phyloP scores from a whole-genome alignment of 2,888 invertebrate species.

The Ctena decussata region DNA sequence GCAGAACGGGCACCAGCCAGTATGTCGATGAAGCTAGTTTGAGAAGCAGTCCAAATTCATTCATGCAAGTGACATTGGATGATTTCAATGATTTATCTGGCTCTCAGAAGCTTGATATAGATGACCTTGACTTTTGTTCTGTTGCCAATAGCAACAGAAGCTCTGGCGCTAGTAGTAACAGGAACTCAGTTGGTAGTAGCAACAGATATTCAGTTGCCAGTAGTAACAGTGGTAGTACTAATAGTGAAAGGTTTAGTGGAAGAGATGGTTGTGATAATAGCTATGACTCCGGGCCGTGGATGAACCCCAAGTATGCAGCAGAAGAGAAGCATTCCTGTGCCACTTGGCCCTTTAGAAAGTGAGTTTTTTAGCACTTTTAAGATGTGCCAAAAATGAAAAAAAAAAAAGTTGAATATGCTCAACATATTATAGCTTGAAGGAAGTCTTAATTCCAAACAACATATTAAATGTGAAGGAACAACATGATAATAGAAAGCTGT shows the following conservation, averaged over 20 bases:
- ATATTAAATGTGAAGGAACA: no score
- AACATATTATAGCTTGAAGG: no score
- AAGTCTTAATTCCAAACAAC: no score
- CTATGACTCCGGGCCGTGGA: constrained; percentile 32
- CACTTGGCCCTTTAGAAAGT: constrained; percentile 37
- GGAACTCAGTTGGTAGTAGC: not conserved
- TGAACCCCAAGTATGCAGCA: constrained; percentile 49
- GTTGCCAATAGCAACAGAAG: constrained; percentile 7
- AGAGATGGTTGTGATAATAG: not conserved
- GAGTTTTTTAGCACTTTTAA: not conserved
- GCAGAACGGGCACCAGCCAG: not conserved
- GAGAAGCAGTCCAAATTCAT: constrained; percentile 6
- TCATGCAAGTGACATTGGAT: not conserved
- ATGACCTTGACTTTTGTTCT: constrained; percentile 13
- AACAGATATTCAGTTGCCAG: not conserved
- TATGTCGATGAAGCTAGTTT: constrained; percentile 20
- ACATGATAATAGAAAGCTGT: no score
- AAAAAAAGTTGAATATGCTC: no score
- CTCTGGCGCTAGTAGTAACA: not conserved
- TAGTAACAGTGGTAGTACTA: not conserved
- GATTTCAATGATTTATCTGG: not conserved
- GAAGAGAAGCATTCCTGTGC: constrained; percentile 40
- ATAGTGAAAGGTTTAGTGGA: not conserved
- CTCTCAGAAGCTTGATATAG: not conserved
- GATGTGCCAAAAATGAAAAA: no score